Conservation (phyloP, 2,113 vertebrate genomes). For the Datnioides undecimradiatus region DNA sequence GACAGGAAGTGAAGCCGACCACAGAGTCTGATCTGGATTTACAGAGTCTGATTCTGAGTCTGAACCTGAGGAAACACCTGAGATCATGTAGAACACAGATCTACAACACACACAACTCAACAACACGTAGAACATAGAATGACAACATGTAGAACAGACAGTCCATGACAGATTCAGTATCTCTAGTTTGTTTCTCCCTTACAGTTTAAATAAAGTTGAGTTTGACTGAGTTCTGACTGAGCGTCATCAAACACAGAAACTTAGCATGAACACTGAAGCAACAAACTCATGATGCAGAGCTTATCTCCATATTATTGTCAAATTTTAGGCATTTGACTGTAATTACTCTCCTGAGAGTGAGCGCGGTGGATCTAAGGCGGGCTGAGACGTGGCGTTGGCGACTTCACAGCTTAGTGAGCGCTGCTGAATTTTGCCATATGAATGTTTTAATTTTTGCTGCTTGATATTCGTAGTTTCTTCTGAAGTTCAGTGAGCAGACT, state of each 20-base stretch:
- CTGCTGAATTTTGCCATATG: conserved; percentile 6
- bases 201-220: background rate
- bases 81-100: no score
- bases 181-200: background rate
- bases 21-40: no score
- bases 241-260: conserved; percentile 6
- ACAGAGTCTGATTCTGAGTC: no score
- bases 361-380: background rate
- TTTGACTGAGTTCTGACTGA: conserved; percentile 12
- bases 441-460: conserved; percentile 37
- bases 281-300: background rate
- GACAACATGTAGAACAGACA: no score
- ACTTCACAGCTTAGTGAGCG: conserved; percentile 36
- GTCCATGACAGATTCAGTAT: background rate
- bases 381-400: conserved; percentile 5
- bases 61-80: no score
- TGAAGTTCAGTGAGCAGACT: background rate
- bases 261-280: conserved; percentile 22
- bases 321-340: background rate
- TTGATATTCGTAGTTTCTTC: conserved; percentile 43
- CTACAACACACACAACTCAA: no score
- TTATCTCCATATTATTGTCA: background rate
- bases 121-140: no score
- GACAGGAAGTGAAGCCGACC: no score
- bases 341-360: conserved; percentile 10